phyloP scores from a whole-genome alignment of 2,888 invertebrate genomes.

The Boloria selene region DNA sequence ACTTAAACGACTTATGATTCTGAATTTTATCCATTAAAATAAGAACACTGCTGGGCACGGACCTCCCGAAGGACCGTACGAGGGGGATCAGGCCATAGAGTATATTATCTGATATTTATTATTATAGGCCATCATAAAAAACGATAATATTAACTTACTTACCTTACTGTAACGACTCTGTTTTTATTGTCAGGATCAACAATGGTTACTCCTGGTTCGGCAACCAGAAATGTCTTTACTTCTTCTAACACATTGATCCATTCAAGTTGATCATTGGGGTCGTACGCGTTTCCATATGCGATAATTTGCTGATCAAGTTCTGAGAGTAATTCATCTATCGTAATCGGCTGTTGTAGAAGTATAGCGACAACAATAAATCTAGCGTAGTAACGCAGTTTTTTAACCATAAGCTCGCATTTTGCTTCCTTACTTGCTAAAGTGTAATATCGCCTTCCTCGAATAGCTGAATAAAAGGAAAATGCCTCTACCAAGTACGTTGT shows the following conservation, averaged over 20 bases:
- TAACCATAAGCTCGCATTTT: constrained; percentile 97
- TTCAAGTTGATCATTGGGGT: constrained; percentile 98
- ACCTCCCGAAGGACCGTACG: too few species aligned
- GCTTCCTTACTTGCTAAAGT: constrained; percentile 96
- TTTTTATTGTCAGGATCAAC: constrained; percentile 93
- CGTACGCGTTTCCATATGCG: constrained; percentile 97
- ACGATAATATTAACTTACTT: constrained; percentile 40
- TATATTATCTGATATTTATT: too few species aligned
- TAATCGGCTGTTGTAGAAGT: constrained; percentile 94
- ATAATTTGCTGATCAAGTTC: constrained; percentile 97
- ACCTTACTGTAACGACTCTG: constrained; percentile 94
- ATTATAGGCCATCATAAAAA: neutral
- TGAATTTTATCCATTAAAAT: neutral
- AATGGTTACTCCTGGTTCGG: constrained; percentile 94
- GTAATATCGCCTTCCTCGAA: constrained; percentile 96
- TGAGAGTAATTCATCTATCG: constrained; percentile 94
- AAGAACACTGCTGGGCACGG: neutral
- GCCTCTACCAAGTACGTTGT: constrained; percentile 98
- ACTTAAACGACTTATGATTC: neutral
- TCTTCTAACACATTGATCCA: constrained; percentile 97
- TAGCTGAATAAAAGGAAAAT: constrained; percentile 97
- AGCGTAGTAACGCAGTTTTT: constrained; percentile 96
- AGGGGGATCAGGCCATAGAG: too few species aligned
- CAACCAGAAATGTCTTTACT: constrained; percentile 96
- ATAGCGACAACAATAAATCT: constrained; percentile 98